Evolutionary conservation across 2,888 invertebrate species (phyloP), one percentile per base, ranked within the genome.

Genomic region (Aspidiotus destructor): DNA sequence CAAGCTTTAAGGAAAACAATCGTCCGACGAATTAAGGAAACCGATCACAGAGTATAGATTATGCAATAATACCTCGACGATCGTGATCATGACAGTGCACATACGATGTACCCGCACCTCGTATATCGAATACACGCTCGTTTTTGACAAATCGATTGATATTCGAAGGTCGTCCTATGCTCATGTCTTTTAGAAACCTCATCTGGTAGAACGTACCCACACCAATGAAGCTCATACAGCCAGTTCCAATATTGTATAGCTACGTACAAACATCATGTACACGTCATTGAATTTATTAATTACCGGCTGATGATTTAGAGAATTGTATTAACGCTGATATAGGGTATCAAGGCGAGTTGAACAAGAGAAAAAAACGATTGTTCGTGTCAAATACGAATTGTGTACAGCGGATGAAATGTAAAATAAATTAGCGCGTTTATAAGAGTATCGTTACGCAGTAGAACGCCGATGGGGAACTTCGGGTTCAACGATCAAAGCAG

Each of bases 51-150:
- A 42, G 11, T 58, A 41, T 41, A 60, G 44, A 48, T 60, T 48
- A 48, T n/a, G n/a, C n/a, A 48, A 48, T 48, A 48, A 13, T n/a
- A n/a, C 48, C 28, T 28, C 28, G 28, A 28, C 28, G 60, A 60
- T 60, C 62, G 40, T 62, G 62, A 62, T 62, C 62, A 52, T 62
- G 62, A 62, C 62, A 62, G 52, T 62, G 62, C 62, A 62, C 28
- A 62, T 62, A 48, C 11, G 48, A 13, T 28, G 52, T 42, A 42
- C 42, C 44, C 7, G 60, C 28, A 15, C 13, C 52, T 13, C 13
- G 28, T 5, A 28, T 5, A 28, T 28, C 28, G 28, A 28, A 28
- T 28, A 28, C 28, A 28, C 28, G 28, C 28, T 28, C 52, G 42
- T 42, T 60, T 62, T 62, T 62, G 62, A 62, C 62, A 52, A 62